Evolutionary conservation across 2,888 invertebrate genomes (phyloP).

Genomic region (Periphyllus acericola): DNA sequence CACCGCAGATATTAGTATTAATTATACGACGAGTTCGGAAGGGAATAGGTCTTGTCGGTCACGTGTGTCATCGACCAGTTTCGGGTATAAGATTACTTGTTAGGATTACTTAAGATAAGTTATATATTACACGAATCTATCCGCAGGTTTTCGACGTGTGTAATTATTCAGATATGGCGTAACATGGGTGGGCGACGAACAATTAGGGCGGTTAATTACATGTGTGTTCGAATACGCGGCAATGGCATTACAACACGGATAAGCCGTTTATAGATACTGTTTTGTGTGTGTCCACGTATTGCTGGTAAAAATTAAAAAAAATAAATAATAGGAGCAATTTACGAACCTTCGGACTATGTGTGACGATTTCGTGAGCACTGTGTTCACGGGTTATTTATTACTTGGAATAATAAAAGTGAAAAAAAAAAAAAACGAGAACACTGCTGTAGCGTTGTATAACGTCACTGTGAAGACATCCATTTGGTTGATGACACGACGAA

Average conservation of each 20-base stretch:
- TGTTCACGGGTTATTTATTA: slow-evolving; percentile 49
- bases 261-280: slow-evolving; percentile 28
- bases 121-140: not conserved
- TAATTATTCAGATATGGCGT: slow-evolving; percentile 30
- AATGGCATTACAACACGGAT: slow-evolving; percentile 4
- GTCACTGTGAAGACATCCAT: slow-evolving; percentile 14
- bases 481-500: slow-evolving; percentile 50
- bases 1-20: not conserved
- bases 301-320: slow-evolving; percentile 21
- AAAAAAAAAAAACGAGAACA: slow-evolving; percentile 44
- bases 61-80: not conserved
- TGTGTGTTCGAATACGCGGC: no score
- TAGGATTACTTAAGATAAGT: no score
- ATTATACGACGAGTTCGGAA: not conserved
- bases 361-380: slow-evolving; percentile 42
- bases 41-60: no score
- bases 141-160: not conserved
- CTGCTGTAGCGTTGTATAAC: slow-evolving; percentile 30
- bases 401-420: slow-evolving; percentile 47
- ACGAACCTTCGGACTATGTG: slow-evolving; percentile 24
- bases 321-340: slow-evolving; percentile 26
- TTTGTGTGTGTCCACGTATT: not conserved
- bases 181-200: slow-evolving; percentile 10
- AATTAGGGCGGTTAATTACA: slow-evolving; percentile 44
- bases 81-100: not conserved